phyloP scores from a whole-genome alignment of 1,140 invertebrate genomes.

The Hyphantria cunea region DNA sequence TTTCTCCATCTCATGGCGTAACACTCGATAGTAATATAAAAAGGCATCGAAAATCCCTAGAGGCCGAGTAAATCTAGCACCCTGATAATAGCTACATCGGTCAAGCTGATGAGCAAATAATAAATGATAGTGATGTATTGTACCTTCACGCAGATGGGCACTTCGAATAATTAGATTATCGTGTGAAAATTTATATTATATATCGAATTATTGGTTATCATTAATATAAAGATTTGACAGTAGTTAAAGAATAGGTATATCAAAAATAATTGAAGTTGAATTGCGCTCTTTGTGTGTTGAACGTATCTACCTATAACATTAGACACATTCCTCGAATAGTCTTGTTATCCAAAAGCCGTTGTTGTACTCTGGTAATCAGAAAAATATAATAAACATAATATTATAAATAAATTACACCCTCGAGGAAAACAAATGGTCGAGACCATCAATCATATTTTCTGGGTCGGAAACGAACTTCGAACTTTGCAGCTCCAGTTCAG shows the following conservation, averaged over 20 bases:
- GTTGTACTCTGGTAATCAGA: too few relatives aligned
- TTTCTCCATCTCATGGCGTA: neutral
- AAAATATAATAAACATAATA: too few relatives aligned
- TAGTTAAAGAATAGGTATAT: neutral
- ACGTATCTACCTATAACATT: too few relatives aligned
- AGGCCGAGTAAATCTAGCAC: conserved; percentile 6
- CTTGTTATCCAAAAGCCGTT: too few relatives aligned
- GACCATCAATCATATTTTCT: too few relatives aligned
- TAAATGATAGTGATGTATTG: conserved; percentile 19
- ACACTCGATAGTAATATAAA: conserved; percentile 5
- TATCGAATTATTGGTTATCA: neutral
- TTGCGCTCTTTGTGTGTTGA: neutral
- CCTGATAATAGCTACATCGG: neutral
- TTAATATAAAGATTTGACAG: neutral
- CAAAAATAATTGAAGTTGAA: neutral
- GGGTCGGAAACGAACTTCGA: too few relatives aligned
- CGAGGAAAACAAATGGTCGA: too few relatives aligned
- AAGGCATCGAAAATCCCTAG: conserved; percentile 2
- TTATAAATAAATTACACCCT: too few relatives aligned
- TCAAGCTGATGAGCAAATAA: conserved; percentile 3
- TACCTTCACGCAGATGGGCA: conserved; percentile 1
- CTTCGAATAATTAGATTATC: conserved; percentile 7
- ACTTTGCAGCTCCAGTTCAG: too few relatives aligned
- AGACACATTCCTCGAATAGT: too few relatives aligned
- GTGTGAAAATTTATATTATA: neutral